Evolutionary conservation across 2,888 invertebrate genomes (phyloP).

Genomic region (Tuberolachnus salignus): DNA sequence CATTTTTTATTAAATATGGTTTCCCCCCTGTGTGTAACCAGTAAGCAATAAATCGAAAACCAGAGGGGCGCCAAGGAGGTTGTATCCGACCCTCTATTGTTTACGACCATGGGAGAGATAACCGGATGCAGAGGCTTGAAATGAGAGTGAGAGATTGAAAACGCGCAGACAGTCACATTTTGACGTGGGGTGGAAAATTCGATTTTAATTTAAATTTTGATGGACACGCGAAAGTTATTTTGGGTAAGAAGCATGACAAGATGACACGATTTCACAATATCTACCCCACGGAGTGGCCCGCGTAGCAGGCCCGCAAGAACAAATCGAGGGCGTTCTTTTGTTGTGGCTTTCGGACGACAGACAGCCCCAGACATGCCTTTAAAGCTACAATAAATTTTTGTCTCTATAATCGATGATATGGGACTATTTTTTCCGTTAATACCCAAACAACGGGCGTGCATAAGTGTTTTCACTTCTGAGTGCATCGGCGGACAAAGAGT

Average conservation of each 20-base stretch:
- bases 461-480: conserved; percentile 3
- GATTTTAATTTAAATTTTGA: conserved; percentile 54
- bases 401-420: not conserved
- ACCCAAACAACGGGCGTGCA: not conserved
- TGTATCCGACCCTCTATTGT: conserved; percentile 47
- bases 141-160: conserved; percentile 22
- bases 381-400: conserved; percentile 9
- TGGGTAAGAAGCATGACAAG: conserved; percentile 37
- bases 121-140: conserved; percentile 48
- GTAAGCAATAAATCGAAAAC: conserved; percentile 49
- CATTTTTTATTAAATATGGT: conserved; percentile 37
- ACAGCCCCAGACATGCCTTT: not conserved
- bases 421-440: not conserved
- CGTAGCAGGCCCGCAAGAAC: conserved; percentile 4
- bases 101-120: conserved; percentile 47
- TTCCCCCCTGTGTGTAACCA: conserved; percentile 21
- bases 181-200: conserved; percentile 52
- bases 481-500: conserved; percentile 23
- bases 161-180: conserved; percentile 36
- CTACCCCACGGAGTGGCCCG: not conserved
- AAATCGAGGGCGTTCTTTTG: conserved; percentile 23
- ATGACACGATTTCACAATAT: conserved; percentile 36
- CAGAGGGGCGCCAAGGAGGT: conserved; percentile 47
- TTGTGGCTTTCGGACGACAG: conserved; percentile 25
- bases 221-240: conserved; percentile 40